Conservation (phyloP, 1,140 invertebrate species). For the Stegodyphus mimosarum region DNA sequence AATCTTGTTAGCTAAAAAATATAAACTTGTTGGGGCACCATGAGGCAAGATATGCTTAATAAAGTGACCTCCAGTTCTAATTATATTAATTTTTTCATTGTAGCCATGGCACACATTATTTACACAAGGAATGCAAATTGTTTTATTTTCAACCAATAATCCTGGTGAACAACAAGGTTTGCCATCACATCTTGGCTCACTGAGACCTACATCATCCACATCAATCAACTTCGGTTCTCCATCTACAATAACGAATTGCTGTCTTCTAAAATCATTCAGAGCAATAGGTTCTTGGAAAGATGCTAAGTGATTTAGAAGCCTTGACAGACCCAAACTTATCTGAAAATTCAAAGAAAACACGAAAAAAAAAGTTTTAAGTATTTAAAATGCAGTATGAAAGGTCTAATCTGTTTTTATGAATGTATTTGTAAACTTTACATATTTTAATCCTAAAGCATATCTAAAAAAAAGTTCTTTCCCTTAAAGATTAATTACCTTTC, state of each 20-base stretch:
- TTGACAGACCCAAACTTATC: constrained; percentile 68
- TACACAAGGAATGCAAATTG: constrained; percentile 37
- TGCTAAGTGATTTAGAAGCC: constrained; percentile 68
- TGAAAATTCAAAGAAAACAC: constrained; percentile 42
- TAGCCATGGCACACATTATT: constrained; percentile 66
- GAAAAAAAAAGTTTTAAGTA: background rate
- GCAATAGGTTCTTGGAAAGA: constrained; percentile 69
- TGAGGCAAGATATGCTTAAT: constrained; percentile 68
- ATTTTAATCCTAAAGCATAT: no score
- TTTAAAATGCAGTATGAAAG: no score
- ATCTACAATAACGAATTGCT: constrained; percentile 71
- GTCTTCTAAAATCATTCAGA: constrained; percentile 70
- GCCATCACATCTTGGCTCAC: constrained; percentile 67
- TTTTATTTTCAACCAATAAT: background rate
- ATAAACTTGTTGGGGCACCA: constrained; percentile 66
- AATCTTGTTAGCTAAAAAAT: constrained; percentile 65
- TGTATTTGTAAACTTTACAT: background rate
- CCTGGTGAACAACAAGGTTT: constrained; percentile 28
- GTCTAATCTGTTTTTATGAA: no score
- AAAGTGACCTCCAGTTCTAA: constrained; percentile 69
- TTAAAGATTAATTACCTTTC: no score
- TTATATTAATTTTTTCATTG: constrained; percentile 70
- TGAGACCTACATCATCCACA: constrained; percentile 70
- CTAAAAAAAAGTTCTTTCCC: no score
- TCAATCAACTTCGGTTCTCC: constrained; percentile 70